Base-by-base conservation (phyloP, 1,140 invertebrate species). In the Hylaeus anthracinus region DNA sequence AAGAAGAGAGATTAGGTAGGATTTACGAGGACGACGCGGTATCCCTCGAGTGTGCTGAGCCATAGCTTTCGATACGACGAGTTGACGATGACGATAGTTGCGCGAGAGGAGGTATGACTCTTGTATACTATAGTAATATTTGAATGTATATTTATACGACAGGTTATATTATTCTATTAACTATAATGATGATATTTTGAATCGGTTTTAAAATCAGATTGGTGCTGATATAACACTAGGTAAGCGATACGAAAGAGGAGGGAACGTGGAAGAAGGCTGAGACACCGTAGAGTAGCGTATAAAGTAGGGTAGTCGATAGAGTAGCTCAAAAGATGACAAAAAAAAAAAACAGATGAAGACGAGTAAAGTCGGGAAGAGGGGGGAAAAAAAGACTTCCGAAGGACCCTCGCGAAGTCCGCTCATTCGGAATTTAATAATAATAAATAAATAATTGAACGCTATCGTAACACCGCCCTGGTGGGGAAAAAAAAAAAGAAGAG, bases 81-180 rank as follows among this genome's bases (percentile, higher is more conserved):
- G 67, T 86, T 61, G 73, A 82, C 63, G 72, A 75, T 60, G 84
- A 84, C 71, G 70, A 75, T 79, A 71, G 55, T 80, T 67, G 77
- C 74, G 41, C 51, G 79, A 55, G 85, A 72, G 73, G 83, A 82
- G 86, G 87, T 88, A 91, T 88, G 84, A 91, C 88, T 91, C 91
- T 92, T 92, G 92, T 92, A 93, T 93, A 92, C 91, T 91, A 92
- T 93, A 91, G 91, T 89, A 90, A 92, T 93, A 93, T 92, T 93
- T 91, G 90, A 93, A 92, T 92, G 90, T 92, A 93, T 93, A 92
- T 93, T 92, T 94, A 93, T 93, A 93, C 90, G 89, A 90, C 91
- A 90, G 90, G 89, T 92, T 91, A 90, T 86, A 89, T 89, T 88
- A 91, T 90, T 91, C 90, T 92, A 79, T 79, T 79, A 93, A 92